Conservation (phyloP, 1,140 invertebrate genomes). For the Agrilus planipennis region DNA sequence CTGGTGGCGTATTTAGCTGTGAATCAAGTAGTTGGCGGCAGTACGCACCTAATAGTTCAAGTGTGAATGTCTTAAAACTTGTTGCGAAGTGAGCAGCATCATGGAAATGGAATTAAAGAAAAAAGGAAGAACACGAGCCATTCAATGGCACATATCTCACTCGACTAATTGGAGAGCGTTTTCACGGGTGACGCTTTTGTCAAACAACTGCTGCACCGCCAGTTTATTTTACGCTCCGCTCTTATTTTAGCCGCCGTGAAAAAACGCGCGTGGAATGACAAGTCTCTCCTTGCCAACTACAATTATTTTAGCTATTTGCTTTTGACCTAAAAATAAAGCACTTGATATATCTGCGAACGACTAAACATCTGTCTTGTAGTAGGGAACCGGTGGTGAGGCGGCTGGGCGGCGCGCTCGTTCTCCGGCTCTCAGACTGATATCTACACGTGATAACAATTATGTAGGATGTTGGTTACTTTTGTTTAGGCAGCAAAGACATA, state of each 20-base stretch:
- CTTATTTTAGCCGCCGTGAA: slow-evolving; percentile 15
- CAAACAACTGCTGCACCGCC: slow-evolving; percentile 23
- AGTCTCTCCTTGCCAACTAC: slow-evolving; percentile 15
- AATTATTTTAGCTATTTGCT: slow-evolving; percentile 26
- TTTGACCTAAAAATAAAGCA: slow-evolving; percentile 17
- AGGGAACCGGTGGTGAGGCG: no score
- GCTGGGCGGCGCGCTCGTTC: no score
- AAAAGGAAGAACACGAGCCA: no score
- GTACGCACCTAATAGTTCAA: no score
- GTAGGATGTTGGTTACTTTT: neutral
- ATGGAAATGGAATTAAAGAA: no score
- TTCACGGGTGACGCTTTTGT: slow-evolving; percentile 27
- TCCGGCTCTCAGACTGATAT: neutral
- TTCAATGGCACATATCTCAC: slow-evolving; percentile 25
- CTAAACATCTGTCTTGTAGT: slow-evolving; percentile 12
- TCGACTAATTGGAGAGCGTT: slow-evolving; percentile 26
- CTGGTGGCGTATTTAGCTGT: no score
- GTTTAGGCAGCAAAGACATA: neutral
- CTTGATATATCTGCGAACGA: slow-evolving; percentile 9
- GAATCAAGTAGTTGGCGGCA: no score
- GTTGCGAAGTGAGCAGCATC: no score
- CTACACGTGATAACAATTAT: slow-evolving; percentile 16
- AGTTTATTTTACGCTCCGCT: slow-evolving; percentile 17
- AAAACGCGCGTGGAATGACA: slow-evolving; percentile 11
- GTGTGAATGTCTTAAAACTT: no score